Percentiles rank a stretch among this genome's conserved stretches.
These are phyloP conservation scores for Burhinus bistriatus DNA, from an alignment of 2,113 vertebrate species.

Conservation along the genomic window DNA sequence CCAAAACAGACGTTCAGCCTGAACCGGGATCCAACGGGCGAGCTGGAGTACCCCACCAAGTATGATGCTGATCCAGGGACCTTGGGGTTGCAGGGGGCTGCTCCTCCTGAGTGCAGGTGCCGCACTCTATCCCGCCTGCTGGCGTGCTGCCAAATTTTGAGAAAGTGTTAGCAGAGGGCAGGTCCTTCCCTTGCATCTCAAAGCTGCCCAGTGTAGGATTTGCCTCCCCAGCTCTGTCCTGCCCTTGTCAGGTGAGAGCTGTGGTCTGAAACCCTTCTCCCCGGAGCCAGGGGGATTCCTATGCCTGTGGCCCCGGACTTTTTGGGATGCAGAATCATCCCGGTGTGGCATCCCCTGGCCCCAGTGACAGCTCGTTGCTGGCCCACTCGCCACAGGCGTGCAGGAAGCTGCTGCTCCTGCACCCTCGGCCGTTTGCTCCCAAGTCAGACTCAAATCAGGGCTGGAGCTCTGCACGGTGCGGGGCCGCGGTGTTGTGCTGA, in stretches of 20 bases:
- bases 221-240: not conserved
- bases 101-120: not conserved
- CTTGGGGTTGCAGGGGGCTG: rapidly evolving
- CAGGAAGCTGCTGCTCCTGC: too few species aligned
- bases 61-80: not conserved
- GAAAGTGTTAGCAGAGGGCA: not conserved
- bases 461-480: too few species aligned
- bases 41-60: conserved; percentile 96
- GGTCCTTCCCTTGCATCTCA: not conserved
- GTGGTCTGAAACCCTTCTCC: not conserved
- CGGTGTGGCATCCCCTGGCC: rapidly evolving
- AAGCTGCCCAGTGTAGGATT: not conserved
- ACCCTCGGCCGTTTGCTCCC: too few species aligned
- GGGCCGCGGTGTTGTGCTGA: too few species aligned
- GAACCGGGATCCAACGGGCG: conserved; percentile 84
- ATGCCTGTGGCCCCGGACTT: not conserved
- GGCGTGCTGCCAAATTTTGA: rapidly evolving
- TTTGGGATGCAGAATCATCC: not conserved
- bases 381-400: too few species aligned
- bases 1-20: conserved; percentile 93
- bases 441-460: too few species aligned
- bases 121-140: rapidly evolving
- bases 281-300: not conserved
- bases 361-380: not conserved
- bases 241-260: not conserved